Conservation (phyloP, 2,113 vertebrate species). For the Festucalex cinctus region DNA sequence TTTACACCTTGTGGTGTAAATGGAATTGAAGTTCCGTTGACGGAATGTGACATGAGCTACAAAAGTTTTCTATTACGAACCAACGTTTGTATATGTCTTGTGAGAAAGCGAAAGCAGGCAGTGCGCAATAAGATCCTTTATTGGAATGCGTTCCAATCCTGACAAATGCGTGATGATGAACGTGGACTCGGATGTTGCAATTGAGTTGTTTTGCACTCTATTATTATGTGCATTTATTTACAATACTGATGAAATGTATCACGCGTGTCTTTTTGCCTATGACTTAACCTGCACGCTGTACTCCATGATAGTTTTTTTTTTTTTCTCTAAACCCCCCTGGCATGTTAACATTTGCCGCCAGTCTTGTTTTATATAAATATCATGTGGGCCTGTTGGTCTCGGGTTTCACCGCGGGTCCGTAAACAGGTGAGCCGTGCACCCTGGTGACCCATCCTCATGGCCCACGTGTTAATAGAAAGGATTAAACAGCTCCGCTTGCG, state of each 20-base stretch:
- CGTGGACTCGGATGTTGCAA: constrained; percentile 47
- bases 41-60: background rate
- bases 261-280: background rate
- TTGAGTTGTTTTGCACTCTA: constrained; percentile 35
- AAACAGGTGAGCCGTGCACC: constrained; percentile 63
- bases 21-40: background rate
- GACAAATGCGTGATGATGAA: constrained; percentile 11
- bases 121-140: too few relatives aligned
- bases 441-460: constrained; percentile 29
- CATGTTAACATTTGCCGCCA: constrained; percentile 35
- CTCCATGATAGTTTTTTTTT: constrained; percentile 2
- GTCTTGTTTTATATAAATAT: constrained; percentile 69
- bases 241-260: constrained; percentile 8
- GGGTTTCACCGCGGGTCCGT: constrained; percentile 59
- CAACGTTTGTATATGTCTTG: background rate
- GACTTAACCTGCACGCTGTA: background rate
- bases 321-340: constrained; percentile 26
- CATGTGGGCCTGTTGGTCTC: constrained; percentile 45
- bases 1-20: background rate
- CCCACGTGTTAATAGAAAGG: constrained; percentile 41
- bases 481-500: constrained; percentile 23
- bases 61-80: too few relatives aligned
- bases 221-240: constrained; percentile 59
- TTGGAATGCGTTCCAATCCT: background rate
- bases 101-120: too few relatives aligned